Evolutionary conservation across 1,140 invertebrate genomes (phyloP).

Genomic region (Ceratina calcarata): DNA sequence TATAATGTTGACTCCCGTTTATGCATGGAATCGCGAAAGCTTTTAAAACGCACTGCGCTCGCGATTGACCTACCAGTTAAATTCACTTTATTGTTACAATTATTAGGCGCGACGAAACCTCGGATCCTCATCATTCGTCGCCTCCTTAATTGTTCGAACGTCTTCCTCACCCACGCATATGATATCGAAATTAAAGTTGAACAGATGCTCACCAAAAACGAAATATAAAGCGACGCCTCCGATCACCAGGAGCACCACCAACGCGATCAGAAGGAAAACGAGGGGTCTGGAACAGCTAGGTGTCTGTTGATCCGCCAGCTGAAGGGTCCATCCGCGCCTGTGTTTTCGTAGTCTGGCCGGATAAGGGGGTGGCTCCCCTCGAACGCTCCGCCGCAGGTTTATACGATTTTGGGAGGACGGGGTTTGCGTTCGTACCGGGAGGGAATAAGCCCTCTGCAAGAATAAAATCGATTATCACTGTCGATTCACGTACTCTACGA

Average conservation of each 20-base stretch:
- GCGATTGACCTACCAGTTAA: slow-evolving; percentile 52
- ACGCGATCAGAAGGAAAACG: slow-evolving; percentile 68
- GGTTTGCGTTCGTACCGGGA: slow-evolving; percentile 73
- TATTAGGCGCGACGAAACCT: slow-evolving; percentile 19
- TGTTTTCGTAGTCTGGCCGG: slow-evolving; percentile 75
- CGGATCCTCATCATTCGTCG: not conserved
- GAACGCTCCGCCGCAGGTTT: slow-evolving; percentile 75
- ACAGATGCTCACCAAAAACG: slow-evolving; percentile 72
- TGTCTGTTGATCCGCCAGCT: slow-evolving; percentile 66
- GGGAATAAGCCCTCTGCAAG: slow-evolving; percentile 76
- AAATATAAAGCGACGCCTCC: slow-evolving; percentile 75
- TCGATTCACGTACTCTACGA: no score
- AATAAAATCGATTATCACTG: not conserved
- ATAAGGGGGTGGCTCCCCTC: slow-evolving; percentile 76
- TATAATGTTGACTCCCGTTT: no score
- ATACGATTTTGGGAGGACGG: slow-evolving; percentile 77
- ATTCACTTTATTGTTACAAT: slow-evolving; percentile 53
- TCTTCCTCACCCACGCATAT: no score
- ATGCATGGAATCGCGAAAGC: not conserved
- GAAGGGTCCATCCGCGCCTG: slow-evolving; percentile 76
- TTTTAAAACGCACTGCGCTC: slow-evolving; percentile 21
- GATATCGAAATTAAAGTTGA: no score
- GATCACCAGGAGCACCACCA: slow-evolving; percentile 73
- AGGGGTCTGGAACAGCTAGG: slow-evolving; percentile 73
- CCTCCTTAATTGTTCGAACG: no score